Percentiles rank a stretch among this genome's conserved stretches.
phyloP scores from a whole-genome alignment of 1,140 invertebrate genomes.

The Mylabris phalerata region DNA sequence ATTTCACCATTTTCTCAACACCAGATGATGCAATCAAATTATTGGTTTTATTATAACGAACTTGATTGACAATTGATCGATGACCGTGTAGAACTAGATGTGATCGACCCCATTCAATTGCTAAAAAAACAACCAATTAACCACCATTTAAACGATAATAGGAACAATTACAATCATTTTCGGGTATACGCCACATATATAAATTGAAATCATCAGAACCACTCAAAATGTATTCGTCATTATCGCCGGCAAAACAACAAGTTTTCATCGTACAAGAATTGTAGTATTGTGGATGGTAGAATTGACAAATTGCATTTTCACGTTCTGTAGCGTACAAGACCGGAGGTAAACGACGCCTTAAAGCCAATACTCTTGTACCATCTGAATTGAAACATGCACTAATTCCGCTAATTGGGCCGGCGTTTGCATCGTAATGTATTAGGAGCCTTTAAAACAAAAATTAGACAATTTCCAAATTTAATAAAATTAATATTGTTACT shows the following conservation, averaged over 20 bases:
- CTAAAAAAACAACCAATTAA: slow-evolving; percentile 21
- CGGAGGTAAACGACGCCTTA: slow-evolving; percentile 75
- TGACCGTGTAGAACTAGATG: slow-evolving; percentile 84
- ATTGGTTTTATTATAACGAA: slow-evolving; percentile 79
- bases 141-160: background rate
- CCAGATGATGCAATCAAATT: slow-evolving; percentile 87
- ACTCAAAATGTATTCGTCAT: slow-evolving; percentile 83
- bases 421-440: slow-evolving; percentile 62
- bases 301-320: slow-evolving; percentile 66
- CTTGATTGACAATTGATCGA: slow-evolving; percentile 94
- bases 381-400: slow-evolving; percentile 80
- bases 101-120: slow-evolving; percentile 47
- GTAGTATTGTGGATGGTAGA: slow-evolving; percentile 87
- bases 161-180: slow-evolving; percentile 47
- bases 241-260: slow-evolving; percentile 85
- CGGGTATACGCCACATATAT: slow-evolving; percentile 88
- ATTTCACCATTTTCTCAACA: slow-evolving; percentile 92
- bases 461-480: slow-evolving; percentile 1
- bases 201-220: slow-evolving; percentile 94
- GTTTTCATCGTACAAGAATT: slow-evolving; percentile 97
- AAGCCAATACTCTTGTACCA: slow-evolving; percentile 72
- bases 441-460: slow-evolving; percentile 48
- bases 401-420: slow-evolving; percentile 76
- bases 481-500: slow-evolving; percentile 48
- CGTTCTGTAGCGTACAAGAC: slow-evolving; percentile 70